These are phyloP conservation scores for Myotis daubentonii DNA, from an alignment of 2,797 vertebrate species.

Conservation along the genomic window DNA sequence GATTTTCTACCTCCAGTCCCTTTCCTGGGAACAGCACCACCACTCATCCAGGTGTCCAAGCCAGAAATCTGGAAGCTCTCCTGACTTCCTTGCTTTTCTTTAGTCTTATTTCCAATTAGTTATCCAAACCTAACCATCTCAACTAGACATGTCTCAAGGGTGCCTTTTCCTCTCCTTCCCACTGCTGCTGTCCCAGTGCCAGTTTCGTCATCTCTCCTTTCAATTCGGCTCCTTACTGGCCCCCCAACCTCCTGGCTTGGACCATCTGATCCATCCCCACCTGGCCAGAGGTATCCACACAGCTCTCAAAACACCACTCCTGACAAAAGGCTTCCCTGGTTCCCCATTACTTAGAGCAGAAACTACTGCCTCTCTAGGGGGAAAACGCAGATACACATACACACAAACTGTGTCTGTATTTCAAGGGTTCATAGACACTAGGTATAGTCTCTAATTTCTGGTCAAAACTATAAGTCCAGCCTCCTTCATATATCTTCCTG, in stretches of 20 bases:
- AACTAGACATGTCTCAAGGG: neutral
- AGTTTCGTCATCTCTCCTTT: neutral
- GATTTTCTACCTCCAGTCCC: neutral
- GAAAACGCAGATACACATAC: neutral
- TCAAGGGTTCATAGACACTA: neutral
- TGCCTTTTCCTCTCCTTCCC: neutral
- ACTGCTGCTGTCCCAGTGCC: neutral
- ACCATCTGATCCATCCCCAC: neutral
- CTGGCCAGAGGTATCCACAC: neutral
- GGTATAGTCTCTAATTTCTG: neutral
- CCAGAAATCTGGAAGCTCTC: neutral
- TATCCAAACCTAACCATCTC: neutral
- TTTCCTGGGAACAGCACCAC: neutral
- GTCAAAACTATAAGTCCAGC: neutral
- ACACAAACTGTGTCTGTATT: neutral
- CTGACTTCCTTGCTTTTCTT: constrained; percentile 11
- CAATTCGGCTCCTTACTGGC: neutral
- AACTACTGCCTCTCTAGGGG: neutral
- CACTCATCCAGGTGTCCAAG: constrained; percentile 6
- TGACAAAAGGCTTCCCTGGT: neutral
- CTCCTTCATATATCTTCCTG: neutral
- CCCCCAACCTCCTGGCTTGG: neutral
- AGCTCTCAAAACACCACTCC: constrained; percentile 2
- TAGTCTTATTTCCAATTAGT: neutral
- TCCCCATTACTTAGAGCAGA: neutral